Percentiles rank a stretch among this genome's conserved stretches.
These are phyloP conservation scores for Morpho helenor DNA, from an alignment of 2,888 invertebrate genomes.

Conservation along the genomic window DNA sequence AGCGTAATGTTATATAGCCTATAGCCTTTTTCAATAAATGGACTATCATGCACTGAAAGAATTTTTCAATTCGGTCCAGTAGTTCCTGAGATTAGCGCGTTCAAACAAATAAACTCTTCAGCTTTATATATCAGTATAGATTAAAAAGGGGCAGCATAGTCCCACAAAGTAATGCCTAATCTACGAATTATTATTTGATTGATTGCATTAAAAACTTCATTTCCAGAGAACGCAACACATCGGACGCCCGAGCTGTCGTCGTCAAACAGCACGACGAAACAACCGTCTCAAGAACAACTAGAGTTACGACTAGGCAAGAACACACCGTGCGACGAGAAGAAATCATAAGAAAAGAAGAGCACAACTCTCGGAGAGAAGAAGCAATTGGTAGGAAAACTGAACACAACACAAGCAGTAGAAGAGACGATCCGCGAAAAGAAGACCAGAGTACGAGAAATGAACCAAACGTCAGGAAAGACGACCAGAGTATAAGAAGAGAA, in stretches of 20 bases:
- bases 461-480: constrained; percentile 31
- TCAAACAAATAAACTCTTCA: too few relatives aligned
- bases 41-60: too few relatives aligned
- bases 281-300: constrained; percentile 76
- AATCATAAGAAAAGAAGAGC: constrained; percentile 5
- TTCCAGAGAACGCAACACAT: constrained; percentile 73
- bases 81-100: too few relatives aligned
- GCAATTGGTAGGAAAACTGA: constrained; percentile 40
- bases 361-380: constrained; percentile 3
- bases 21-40: too few relatives aligned
- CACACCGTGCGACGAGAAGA: constrained; percentile 20
- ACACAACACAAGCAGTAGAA: constrained; percentile 35
- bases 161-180: too few relatives aligned
- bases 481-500: constrained; percentile 73
- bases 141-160: too few relatives aligned
- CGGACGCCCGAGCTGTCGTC: constrained; percentile 61
- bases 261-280: constrained; percentile 69
- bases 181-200: not conserved
- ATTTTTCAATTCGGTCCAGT: too few relatives aligned
- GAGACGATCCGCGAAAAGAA: constrained; percentile 45
- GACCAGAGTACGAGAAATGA: constrained; percentile 64
- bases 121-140: too few relatives aligned
- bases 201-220: not conserved
- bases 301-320: constrained; percentile 42
- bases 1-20: too few relatives aligned